These are phyloP conservation scores for Frieseomelitta varia DNA, from an alignment of 1,140 invertebrate species.

Conservation along the genomic window DNA sequence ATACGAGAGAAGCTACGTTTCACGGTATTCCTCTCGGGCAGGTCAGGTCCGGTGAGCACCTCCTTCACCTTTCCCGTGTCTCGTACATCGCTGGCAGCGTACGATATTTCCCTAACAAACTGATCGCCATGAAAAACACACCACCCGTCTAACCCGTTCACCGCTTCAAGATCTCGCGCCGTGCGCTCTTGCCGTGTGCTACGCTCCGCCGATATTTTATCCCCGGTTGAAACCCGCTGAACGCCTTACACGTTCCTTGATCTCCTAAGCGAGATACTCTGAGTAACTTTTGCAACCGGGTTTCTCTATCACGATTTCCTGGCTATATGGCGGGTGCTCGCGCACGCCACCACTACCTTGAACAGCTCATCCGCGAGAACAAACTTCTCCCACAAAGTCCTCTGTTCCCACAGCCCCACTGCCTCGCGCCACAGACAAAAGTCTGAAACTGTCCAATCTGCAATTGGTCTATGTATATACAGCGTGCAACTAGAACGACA, in stretches of 20 bases:
- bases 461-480: background rate
- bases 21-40: constrained; percentile 49
- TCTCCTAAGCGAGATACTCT: background rate
- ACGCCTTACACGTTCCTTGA: background rate
- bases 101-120: constrained; percentile 24
- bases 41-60: constrained; percentile 48
- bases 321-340: constrained; percentile 58
- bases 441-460: constrained; percentile 48
- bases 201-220: constrained; percentile 27
- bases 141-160: background rate
- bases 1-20: constrained; percentile 26
- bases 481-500: background rate
- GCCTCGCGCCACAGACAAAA: constrained; percentile 54
- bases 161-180: constrained; percentile 19
- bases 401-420: constrained; percentile 36
- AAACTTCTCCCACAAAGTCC: constrained; percentile 44
- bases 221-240: constrained; percentile 22
- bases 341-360: constrained; percentile 65
- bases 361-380: constrained; percentile 58
- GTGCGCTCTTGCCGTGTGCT: constrained; percentile 8
- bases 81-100: constrained; percentile 30
- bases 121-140: constrained; percentile 55
- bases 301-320: constrained; percentile 40
- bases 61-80: constrained; percentile 54
- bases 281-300: constrained; percentile 2